Evolutionary conservation across 2,888 invertebrate genomes (phyloP), one percentile per base, ranked within the genome.

Genomic region (Gastrophysa polygoni): DNA sequence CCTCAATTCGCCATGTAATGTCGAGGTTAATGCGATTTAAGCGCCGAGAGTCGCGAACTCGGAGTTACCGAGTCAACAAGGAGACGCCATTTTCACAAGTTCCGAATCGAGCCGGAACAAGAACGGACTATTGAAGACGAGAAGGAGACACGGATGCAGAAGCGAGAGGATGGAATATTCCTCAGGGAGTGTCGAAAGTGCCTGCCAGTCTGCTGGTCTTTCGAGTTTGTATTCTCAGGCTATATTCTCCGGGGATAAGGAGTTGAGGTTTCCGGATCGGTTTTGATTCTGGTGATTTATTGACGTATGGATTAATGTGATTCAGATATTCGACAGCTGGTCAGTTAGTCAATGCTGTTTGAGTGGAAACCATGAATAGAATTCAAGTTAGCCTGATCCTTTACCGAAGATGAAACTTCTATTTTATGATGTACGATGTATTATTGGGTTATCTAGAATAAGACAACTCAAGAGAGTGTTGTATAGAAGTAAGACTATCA

Each of bases 1-100:
- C 80, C 78, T 81, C 82, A 83, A 83, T 83, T 81, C 82, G 78
- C 81, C 83, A 82, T 82, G 82, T 83, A 82, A 83, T 82, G 82
- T 82, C 81, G 81, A 82, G 81, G 82, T 82, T 83, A 83, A 83
- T 83, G 82, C 81, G 83, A 83, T 83, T 83, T 82, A 80, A 79
- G 78, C 78, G 79, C 77, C 76, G 76, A 78, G 79, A 79, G 81
- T 80, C 80, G 80, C 78, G 78, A 80, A 78, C 80, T 79, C 71
- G 79, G 77, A 76, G 77, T 77, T 78, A 77, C 78, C 77, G 78
- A 80, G 79, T 80, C 80, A 80, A 80, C 80, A 81, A 79, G 79
- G 75, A 75, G 77, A 76, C 79, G 78, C 78, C 78, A 79, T 80
- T 80, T 79, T 77, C 80, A 72, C 76, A 68, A 70, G 69, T 71